Conservation (phyloP, 2,888 invertebrate species). For the Hirtodrosophila confusa region DNA sequence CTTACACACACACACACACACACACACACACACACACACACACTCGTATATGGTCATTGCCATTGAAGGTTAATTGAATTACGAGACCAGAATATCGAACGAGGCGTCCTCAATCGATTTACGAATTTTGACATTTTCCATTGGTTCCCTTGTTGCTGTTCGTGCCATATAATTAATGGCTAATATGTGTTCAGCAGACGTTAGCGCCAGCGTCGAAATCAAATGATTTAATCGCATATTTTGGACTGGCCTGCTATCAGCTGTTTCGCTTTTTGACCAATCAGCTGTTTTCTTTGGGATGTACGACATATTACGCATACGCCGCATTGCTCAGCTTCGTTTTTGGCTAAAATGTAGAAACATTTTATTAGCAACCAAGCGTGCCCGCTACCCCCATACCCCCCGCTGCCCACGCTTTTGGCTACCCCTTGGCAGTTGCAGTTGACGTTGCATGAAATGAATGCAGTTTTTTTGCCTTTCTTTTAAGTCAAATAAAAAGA, state of each 20-base stretch:
- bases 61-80: conserved; percentile 75
- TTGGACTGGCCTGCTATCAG: conserved; percentile 11
- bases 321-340: conserved; percentile 39
- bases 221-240: conserved; percentile 7
- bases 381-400: not conserved
- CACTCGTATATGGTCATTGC: conserved; percentile 40
- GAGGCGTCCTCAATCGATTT: conserved; percentile 39
- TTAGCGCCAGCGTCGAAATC: conserved; percentile 9
- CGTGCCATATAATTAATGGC: conserved; percentile 23
- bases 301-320: conserved; percentile 51
- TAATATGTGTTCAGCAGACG: conserved; percentile 10
- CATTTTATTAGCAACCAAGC: conserved; percentile 22
- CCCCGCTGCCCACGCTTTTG: not conserved
- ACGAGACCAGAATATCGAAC: conserved; percentile 52
- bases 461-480: conserved; percentile 44
- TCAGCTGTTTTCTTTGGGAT: conserved; percentile 29
- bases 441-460: conserved; percentile 66
- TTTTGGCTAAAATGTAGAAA: too few species aligned
- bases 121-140: conserved; percentile 11
- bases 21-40: conserved; percentile 1
- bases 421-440: conserved; percentile 22
- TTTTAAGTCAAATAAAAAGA: not conserved
- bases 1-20: not conserved
- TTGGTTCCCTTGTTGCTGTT: not conserved
- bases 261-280: conserved; percentile 10